Conservation (phyloP, 2,113 vertebrate species). For the Bucco capensis region DNA sequence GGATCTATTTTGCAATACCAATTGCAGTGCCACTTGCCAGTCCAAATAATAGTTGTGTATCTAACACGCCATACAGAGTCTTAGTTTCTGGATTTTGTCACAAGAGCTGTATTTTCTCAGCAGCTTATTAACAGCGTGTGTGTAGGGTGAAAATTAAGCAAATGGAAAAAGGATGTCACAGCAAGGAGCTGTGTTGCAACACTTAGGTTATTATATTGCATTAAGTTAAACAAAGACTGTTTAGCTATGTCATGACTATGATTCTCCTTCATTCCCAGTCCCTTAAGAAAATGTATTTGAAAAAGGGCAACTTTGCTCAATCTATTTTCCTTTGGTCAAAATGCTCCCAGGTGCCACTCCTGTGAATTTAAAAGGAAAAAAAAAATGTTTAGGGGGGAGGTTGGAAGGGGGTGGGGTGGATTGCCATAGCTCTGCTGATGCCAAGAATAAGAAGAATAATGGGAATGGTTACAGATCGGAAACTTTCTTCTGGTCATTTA, state of each 20-base stretch:
- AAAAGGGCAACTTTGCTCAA: conserved; percentile 42
- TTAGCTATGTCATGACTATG: conserved; percentile 47
- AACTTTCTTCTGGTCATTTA: conserved; percentile 54
- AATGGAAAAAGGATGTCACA: conserved; percentile 67
- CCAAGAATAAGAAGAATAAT: conserved; percentile 58
- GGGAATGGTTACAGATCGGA: conserved; percentile 17
- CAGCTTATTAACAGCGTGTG: conserved; percentile 63
- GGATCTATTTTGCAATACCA: conserved; percentile 42
- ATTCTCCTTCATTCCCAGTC: conserved; percentile 26
- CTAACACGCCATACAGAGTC: conserved; percentile 28
- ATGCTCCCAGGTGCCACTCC: conserved; percentile 37
- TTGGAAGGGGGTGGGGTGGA: neutral
- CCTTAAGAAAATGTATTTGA: conserved; percentile 36
- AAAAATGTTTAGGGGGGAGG: neutral
- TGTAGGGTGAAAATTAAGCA: conserved; percentile 62
- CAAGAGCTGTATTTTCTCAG: conserved; percentile 57
- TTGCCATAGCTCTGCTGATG: conserved; percentile 28
- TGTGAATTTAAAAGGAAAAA: conserved; percentile 29
- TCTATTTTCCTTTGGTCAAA: conserved; percentile 49
- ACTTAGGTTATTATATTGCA: conserved; percentile 66
- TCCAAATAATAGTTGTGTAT: conserved; percentile 56
- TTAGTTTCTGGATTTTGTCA: conserved; percentile 66
- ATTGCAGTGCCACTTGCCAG: conserved; percentile 62
- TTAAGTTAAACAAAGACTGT: conserved; percentile 62
- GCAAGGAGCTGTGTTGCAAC: conserved; percentile 61